Base-by-base conservation (phyloP, 2,888 invertebrate species). In the Leptarthrus brevirostris region DNA sequence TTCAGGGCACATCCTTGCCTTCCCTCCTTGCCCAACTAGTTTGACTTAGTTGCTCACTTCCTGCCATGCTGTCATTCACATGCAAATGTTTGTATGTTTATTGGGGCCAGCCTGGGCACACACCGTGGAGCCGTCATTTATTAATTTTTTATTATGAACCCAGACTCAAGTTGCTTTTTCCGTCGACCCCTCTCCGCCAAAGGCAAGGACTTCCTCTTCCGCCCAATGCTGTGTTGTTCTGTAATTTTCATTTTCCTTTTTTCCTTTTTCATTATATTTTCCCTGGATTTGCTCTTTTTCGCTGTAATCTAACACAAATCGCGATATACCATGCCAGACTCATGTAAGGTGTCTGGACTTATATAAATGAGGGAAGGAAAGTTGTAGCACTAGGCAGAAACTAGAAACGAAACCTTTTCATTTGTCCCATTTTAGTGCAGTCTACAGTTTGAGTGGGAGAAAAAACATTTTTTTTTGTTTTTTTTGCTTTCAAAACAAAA, bases 1-100 rank as follows among this genome's bases (percentile, higher is more conserved):
- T 44, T 44, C 18, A n/a, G 24, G 47, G 12, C 36, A 22, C 24
- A 14, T 44, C 44, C 18, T 40, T 22, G 18, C 44, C 61, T 36
- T n/a, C n/a, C 20, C 40, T 18, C 22, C 44, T 14, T 64, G 44
- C 24, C 44, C 64, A 64, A 24, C 24, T 47, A 24, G 24, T 40
- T 64, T 20, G 6, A 64, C 64, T 64, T 64, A 64, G 2, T 64
- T 64, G 24, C 24, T 14, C 64, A 24, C 24, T 47, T 47, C 24
- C 49, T 49, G 49, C 64, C 44, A 4, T 4, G n/a, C 26, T 64
- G 64, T 64, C 26, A 44, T 64, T 47, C 64, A 24, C 44, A 64
- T 64, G 64, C 44, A 64, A 64, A 64, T 64, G 64, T 64, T 64
- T 64, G 64, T 64, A n/a, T 64, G 64, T 64, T 64, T 64, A 40